Percentiles rank a stretch among this genome's conserved stretches.
Conservation (phyloP, 2,113 vertebrate species). For the Thymallus thymallus region DNA sequence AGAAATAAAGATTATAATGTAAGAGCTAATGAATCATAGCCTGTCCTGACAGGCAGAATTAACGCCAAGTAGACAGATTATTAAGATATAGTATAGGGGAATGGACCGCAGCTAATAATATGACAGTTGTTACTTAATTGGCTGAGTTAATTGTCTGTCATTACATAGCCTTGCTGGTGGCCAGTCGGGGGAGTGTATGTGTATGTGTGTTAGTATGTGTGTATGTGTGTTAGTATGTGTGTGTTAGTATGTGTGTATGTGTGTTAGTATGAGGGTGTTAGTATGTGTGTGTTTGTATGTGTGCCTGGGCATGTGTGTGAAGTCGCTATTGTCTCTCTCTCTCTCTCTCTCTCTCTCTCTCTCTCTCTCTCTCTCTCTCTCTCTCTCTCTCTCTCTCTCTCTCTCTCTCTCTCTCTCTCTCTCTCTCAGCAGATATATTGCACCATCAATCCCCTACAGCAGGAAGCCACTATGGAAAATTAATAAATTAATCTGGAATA, state of each 20-base stretch:
- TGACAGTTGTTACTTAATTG: conserved; percentile 46
- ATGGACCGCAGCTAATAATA: conserved; percentile 1
- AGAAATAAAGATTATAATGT: conserved; percentile 28
- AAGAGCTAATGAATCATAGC: background rate
- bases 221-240: background rate
- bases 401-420: conserved; percentile 27
- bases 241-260: background rate
- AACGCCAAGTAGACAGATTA: conserved; percentile 12
- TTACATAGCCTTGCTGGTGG: conserved; percentile 18
- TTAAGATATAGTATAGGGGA: conserved; percentile 21
- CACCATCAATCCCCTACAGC: conserved; percentile 54
- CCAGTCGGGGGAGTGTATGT: background rate
- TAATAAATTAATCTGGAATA: conserved; percentile 72
- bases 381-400: conserved; percentile 38
- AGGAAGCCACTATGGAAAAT: conserved; percentile 46
- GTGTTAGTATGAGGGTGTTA: background rate
- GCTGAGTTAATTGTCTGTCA: conserved; percentile 47
- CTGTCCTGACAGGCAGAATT: conserved; percentile 17
- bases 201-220: background rate
- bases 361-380: conserved; percentile 36
- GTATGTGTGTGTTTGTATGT: background rate
- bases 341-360: conserved; percentile 39
- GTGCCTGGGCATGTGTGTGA: background rate
- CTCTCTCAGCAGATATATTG: conserved; percentile 49
- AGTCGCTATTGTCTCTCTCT: conserved; percentile 36